These are phyloP conservation scores for Delphinus delphis DNA, from an alignment of 2,113 vertebrate species.

Conservation along the genomic window DNA sequence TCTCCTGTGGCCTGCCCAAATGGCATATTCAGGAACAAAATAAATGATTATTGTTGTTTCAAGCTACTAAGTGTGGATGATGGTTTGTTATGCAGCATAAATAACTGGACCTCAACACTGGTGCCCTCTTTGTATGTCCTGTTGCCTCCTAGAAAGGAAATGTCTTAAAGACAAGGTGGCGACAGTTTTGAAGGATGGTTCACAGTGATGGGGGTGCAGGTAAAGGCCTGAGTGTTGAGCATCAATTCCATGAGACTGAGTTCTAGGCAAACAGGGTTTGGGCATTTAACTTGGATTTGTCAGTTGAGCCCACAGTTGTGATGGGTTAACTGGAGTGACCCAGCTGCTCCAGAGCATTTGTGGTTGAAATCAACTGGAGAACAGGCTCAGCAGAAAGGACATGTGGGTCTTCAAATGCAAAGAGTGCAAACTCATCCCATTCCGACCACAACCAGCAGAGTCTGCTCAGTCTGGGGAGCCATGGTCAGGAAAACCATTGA, in stretches of 20 bases:
- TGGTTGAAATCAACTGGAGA: not conserved
- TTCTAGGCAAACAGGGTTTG: not conserved
- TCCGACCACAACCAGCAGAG: not conserved
- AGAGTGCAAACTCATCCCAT: not conserved
- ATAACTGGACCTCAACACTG: not conserved
- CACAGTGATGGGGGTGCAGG: fast-evolving
- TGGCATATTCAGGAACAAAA: not conserved
- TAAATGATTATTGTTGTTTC: not conserved
- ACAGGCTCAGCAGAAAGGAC: not conserved
- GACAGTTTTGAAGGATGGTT: not conserved
- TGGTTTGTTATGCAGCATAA: not conserved
- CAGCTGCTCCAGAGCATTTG: not conserved
- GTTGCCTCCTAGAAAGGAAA: not conserved
- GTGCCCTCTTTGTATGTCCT: not conserved
- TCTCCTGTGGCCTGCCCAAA: not conserved
- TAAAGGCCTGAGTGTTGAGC: not conserved
- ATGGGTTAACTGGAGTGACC: not conserved
- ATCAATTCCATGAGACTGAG: not conserved
- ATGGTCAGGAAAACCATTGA: not conserved
- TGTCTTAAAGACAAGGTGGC: not conserved
- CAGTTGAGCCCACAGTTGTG: not conserved
- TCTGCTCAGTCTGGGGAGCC: not conserved
- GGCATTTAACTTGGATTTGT: not conserved
- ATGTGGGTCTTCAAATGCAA: not conserved
- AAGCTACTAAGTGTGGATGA: not conserved